Evolutionary conservation across 1,140 invertebrate species (phyloP).

Genomic region (Neodiprion lecontei): DNA sequence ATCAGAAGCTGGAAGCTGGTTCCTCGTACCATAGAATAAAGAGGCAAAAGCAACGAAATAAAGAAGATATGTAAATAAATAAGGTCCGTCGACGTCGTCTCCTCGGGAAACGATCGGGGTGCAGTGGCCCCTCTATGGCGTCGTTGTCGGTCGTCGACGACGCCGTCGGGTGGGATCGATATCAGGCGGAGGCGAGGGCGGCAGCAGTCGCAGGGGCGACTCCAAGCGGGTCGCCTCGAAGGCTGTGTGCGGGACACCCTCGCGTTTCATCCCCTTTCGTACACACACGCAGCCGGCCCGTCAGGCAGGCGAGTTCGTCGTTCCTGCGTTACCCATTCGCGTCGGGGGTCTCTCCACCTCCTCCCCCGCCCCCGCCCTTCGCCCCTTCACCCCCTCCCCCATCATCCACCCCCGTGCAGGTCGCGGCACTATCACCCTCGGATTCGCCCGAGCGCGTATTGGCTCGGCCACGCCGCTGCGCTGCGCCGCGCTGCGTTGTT

Average conservation of each 20-base stretch:
- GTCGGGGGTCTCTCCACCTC: background rate
- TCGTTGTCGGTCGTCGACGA: background rate
- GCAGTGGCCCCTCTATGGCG: slow-evolving; percentile 3
- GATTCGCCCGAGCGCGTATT: background rate
- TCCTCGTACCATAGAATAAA: no score
- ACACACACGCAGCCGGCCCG: no score
- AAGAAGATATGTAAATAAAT: no score
- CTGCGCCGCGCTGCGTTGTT: no score
- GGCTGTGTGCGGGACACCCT: no score
- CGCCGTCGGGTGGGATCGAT: background rate
- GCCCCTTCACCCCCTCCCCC: background rate
- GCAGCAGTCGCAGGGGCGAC: background rate
- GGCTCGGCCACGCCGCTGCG: no score
- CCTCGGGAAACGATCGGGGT: background rate
- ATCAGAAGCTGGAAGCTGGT: no score
- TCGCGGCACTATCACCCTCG: background rate
- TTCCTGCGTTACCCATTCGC: no score
- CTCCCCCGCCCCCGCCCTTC: background rate
- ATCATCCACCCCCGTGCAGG: background rate
- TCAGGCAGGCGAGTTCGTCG: no score
- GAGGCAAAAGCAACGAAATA: no score
- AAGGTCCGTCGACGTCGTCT: no score
- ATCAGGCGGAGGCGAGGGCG: background rate
- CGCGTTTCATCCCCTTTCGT: no score
- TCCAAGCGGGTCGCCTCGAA: background rate